A percentile compares a stretch with the other conserved stretches of the same genome.
Conservation (phyloP, 2,113 vertebrate genomes). For the Gopherus evgoodei region DNA sequence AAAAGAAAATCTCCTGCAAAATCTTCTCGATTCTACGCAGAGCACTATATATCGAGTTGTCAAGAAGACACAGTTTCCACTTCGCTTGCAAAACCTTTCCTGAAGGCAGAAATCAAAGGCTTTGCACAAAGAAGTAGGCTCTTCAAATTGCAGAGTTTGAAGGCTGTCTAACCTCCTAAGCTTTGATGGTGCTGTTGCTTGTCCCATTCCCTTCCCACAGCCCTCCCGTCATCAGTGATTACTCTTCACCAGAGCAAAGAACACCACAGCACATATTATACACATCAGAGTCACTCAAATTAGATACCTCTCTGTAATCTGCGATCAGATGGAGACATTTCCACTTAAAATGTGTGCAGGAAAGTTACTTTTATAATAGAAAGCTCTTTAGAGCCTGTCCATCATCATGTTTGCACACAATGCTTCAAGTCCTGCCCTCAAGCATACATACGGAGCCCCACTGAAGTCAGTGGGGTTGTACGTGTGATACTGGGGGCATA, state of each 20-base stretch:
- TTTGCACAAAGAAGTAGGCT: neutral
- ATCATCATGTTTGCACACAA: neutral
- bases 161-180: conserved; percentile 15
- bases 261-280: neutral
- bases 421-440: neutral
- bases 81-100: conserved; percentile 25
- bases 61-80: conserved; percentile 6
- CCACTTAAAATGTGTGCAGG: conserved; percentile 1
- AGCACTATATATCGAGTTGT: neutral
- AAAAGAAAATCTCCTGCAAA: neutral
- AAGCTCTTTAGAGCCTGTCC: neutral
- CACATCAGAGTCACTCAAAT: conserved; percentile 32
- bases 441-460: neutral
- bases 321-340: conserved; percentile 40
- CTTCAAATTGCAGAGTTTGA: conserved; percentile 17
- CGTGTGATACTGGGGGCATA: neutral
- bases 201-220: neutral
- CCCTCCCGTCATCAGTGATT: neutral
- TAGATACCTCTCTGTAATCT: neutral
- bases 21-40: neutral
- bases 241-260: conserved; percentile 10
- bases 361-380: neutral
- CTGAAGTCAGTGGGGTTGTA: neutral
- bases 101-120: conserved; percentile 4
- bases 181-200: conserved; percentile 13